A percentile compares a stretch with the other conserved stretches of the same genome.
phyloP scores from a whole-genome alignment of 2,888 invertebrate genomes.

The Brachyopa scutellaris region DNA sequence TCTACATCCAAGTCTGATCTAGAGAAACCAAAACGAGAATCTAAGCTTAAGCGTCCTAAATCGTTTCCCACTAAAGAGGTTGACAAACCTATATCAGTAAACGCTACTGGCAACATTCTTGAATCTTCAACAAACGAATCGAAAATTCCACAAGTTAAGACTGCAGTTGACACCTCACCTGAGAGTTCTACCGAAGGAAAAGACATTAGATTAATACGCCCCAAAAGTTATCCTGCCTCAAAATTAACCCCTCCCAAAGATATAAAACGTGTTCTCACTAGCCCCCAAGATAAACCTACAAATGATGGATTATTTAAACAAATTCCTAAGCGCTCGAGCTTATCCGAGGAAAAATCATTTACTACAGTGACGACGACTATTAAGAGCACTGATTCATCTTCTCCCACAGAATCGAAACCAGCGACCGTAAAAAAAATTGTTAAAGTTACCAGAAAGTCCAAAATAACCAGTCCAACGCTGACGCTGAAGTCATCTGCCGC shows the following conservation, averaged over 20 bases:
- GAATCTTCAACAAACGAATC: slow-evolving; percentile 31
- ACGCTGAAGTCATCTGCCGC: slow-evolving; percentile 73
- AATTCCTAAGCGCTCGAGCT: slow-evolving; percentile 35
- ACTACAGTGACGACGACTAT: slow-evolving; percentile 77
- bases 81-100: slow-evolving; percentile 34
- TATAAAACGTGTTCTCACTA: slow-evolving; percentile 74
- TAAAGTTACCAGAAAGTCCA: slow-evolving; percentile 78
- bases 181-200: slow-evolving; percentile 59
- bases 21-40: slow-evolving; percentile 79
- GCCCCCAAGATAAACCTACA: slow-evolving; percentile 24
- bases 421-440: slow-evolving; percentile 75
- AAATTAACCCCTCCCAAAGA: slow-evolving; percentile 80
- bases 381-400: slow-evolving; percentile 74
- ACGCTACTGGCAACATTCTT: slow-evolving; percentile 9
- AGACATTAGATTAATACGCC: slow-evolving; percentile 82
- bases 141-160: slow-evolving; percentile 44
- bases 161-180: slow-evolving; percentile 34
- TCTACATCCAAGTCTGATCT: slow-evolving; percentile 59
- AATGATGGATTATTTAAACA: slow-evolving; percentile 15
- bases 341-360: slow-evolving; percentile 75
- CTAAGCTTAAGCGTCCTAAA: slow-evolving; percentile 83
- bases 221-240: slow-evolving; percentile 84
- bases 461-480: slow-evolving; percentile 77
- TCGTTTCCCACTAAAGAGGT: slow-evolving; percentile 83
- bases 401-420: slow-evolving; percentile 75